phyloP scores from a whole-genome alignment of 2,113 vertebrate genomes.

The Psilopsiagon aymara region DNA sequence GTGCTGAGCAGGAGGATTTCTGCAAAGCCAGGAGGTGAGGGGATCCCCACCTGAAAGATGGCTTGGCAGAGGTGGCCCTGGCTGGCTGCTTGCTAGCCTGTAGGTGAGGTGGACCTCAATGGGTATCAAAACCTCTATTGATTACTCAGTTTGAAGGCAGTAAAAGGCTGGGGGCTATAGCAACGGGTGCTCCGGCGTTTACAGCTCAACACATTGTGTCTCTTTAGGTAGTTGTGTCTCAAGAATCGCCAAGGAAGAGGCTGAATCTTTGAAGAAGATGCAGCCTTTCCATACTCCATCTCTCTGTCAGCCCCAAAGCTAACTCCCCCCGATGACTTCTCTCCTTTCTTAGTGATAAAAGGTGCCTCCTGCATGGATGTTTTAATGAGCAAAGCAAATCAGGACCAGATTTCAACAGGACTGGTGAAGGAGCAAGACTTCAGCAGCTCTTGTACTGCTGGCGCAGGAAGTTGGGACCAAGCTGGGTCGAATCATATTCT shows the following conservation, averaged over 20 bases:
- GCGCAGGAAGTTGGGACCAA: not conserved
- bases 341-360: not conserved
- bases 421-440: not conserved
- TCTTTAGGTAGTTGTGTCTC: not conserved
- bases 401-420: fast-evolving
- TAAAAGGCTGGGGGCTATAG: not conserved
- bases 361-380: not conserved
- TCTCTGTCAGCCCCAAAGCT: not conserved
- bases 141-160: not conserved
- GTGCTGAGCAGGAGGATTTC: not conserved
- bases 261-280: not conserved
- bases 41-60: not conserved
- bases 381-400: not conserved
- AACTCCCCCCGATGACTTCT: not conserved
- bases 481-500: not conserved
- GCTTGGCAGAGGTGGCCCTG: not conserved
- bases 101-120: not conserved
- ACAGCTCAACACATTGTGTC: not conserved
- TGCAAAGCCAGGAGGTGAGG: not conserved
- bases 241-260: slow-evolving; percentile 13
- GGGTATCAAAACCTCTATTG: not conserved
- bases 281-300: not conserved
- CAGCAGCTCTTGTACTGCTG: not conserved
- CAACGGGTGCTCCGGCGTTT: not conserved
- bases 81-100: not conserved